These are phyloP conservation scores for Corythoichthys intestinalis DNA, from an alignment of 2,113 vertebrate species.

Conservation along the genomic window DNA sequence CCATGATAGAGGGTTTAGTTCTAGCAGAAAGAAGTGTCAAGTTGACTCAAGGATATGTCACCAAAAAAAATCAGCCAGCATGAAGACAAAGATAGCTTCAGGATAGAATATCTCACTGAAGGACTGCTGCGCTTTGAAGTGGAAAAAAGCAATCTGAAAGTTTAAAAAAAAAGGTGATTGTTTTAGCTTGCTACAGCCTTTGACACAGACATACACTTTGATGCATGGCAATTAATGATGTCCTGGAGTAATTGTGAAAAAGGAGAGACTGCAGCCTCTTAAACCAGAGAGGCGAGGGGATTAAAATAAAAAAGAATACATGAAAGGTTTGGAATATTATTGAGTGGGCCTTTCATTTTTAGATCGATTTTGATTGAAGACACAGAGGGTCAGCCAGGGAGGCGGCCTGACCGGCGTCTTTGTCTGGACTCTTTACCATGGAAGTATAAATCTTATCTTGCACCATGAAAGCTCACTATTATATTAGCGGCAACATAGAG, in stretches of 20 bases:
- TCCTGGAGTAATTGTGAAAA: not conserved
- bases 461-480: slow-evolving; percentile 40
- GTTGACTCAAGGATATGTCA: slow-evolving; percentile 8
- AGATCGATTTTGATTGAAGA: slow-evolving; percentile 48
- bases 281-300: not conserved
- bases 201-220: not conserved
- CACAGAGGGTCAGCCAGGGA: slow-evolving; percentile 4
- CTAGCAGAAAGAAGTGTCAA: not conserved
- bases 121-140: slow-evolving; percentile 11
- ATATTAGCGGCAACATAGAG: slow-evolving; percentile 12
- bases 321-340: slow-evolving; percentile 33
- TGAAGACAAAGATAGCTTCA: slow-evolving; percentile 25
- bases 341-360: slow-evolving; percentile 46
- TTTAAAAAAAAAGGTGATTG: slow-evolving; percentile 4
- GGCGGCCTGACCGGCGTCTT: not conserved
- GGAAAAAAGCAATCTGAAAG: slow-evolving; percentile 1
- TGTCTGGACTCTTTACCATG: slow-evolving; percentile 38
- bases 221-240: not conserved
- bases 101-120: slow-evolving; percentile 7
- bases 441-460: slow-evolving; percentile 48
- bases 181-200: not conserved
- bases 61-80: slow-evolving; percentile 15
- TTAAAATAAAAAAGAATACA: slow-evolving; percentile 10
- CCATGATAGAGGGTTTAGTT: not conserved
- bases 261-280: not conserved